These are phyloP conservation scores for Ceryle rudis DNA, from an alignment of 2,797 vertebrate genomes.

Conservation along the genomic window DNA sequence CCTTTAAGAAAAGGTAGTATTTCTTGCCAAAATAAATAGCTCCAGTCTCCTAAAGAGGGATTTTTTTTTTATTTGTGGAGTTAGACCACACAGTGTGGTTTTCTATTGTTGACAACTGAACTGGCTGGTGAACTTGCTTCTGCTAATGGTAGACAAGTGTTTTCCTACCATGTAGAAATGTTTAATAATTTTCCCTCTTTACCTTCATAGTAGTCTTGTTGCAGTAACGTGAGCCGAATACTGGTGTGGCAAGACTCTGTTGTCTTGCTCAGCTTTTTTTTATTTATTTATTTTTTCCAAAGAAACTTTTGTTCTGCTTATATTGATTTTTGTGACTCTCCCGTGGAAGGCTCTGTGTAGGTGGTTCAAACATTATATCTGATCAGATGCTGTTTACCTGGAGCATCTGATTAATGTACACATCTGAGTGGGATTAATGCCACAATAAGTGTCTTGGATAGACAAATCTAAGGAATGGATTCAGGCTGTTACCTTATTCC, in stretches of 20 bases:
- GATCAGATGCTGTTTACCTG: neutral
- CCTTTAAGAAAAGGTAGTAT: neutral
- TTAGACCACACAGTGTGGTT: neutral
- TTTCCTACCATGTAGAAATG: neutral
- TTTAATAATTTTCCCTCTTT: neutral
- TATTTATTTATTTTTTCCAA: neutral
- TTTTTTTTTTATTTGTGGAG: neutral
- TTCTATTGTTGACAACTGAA: conserved; percentile 1
- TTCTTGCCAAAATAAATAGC: neutral
- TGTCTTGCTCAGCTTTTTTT: neutral
- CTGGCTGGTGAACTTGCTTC: neutral
- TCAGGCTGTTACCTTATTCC: neutral
- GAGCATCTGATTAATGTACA: neutral
- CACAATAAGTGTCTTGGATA: neutral
- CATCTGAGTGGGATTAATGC: neutral
- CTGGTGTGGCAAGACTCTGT: neutral
- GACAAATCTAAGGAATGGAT: neutral
- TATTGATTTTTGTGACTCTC: neutral
- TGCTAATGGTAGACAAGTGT: neutral
- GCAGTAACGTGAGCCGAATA: neutral
- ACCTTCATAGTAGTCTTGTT: neutral
- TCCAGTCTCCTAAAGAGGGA: neutral
- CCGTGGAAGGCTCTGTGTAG: neutral
- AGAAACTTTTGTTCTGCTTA: neutral
- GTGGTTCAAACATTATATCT: neutral